Evolutionary conservation across 2,113 vertebrate species (phyloP), one percentile per base, ranked within the genome.

Genomic region (Pipa parva): DNA sequence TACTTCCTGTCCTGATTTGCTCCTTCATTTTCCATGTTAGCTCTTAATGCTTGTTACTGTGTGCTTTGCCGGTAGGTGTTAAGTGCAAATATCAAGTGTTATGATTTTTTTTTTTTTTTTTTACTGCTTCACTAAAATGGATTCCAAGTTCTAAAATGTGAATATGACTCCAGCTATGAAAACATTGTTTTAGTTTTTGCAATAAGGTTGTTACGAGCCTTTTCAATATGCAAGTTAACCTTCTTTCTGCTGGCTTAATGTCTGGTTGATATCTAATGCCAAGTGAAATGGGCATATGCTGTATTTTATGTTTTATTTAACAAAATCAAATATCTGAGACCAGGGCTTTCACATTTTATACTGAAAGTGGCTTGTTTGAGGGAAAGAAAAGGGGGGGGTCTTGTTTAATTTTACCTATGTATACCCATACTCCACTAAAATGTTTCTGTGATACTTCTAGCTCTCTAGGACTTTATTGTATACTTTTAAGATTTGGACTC

Each of bases 61-160:
- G 31, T 48, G 39, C 26, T 66, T 65, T 66, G 54, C 48, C 31
- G 63, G 28, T 48, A 66, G 52, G 63, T 48, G 63, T 56, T 56
- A 58, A 66, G 54, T 66, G 27, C 54, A 66, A 66, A 66, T 48
- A 66, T 66, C 39, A 58, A 66, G 33, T 21, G 52, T 57, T n/a
- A n/a, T n/a, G n/a, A n/a, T n/a, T n/a, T n/a, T n/a, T n/a, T n/a
- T 57, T 42, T 65, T 28, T 50, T 46, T 31, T 66, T 57, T 66
- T 46, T 66, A 51, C 21, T 66, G 36, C 33, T 65, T 36, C 21
- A 25, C 21, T 56, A 46, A 65, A 52, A 65, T 66, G 63, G 45
- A 52, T 27, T 66, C 52, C 39, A 66, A 55, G 52, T 57, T 46
- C 28, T 22, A 46, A 24, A 56, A 65, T 49, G 39, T 58, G 39